Evolutionary conservation across 2,888 invertebrate species (phyloP).

Genomic region (Diadromus collaris): DNA sequence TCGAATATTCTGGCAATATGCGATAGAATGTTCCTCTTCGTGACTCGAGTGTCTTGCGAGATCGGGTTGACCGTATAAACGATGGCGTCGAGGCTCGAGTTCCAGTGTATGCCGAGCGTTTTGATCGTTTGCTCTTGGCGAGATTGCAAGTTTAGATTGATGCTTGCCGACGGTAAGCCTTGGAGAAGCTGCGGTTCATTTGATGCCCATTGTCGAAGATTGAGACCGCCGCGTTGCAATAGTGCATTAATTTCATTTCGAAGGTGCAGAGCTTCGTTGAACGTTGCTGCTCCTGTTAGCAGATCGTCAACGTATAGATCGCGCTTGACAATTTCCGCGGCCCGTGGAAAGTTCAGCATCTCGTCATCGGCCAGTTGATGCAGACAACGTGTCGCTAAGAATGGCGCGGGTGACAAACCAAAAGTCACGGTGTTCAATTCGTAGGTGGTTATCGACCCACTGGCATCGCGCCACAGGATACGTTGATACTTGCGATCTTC

Average conservation of each 20-base stretch:
- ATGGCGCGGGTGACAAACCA: conserved; percentile 67
- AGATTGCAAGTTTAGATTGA: conserved; percentile 44
- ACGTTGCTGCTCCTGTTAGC: conserved; percentile 40
- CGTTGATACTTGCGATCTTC: conserved; percentile 66
- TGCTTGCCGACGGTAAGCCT: conserved; percentile 18
- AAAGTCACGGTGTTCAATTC: conserved; percentile 68
- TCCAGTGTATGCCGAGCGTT: conserved; percentile 57
- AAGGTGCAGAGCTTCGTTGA: conserved; percentile 30
- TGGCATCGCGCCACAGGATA: conserved; percentile 68
- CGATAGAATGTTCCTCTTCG: conserved; percentile 62
- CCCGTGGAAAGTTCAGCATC: conserved; percentile 29
- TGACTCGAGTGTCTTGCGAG: conserved; percentile 12
- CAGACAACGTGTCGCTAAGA: conserved; percentile 57
- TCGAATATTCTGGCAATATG: conserved; percentile 65
- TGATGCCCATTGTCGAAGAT: conserved; percentile 62
- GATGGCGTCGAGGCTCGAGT: conserved; percentile 52
- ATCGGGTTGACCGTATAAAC: conserved; percentile 43
- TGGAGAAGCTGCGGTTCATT: conserved; percentile 51
- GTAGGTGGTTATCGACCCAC: conserved; percentile 48
- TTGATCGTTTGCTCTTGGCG: conserved; percentile 33
- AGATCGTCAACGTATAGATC: conserved; percentile 63
- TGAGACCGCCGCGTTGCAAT: conserved; percentile 46
- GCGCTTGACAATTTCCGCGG: neutral
- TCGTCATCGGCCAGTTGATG: conserved; percentile 56
- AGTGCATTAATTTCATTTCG: conserved; percentile 47